Conservation (phyloP, 2,113 vertebrate genomes). For the Galeopterus variegatus region DNA sequence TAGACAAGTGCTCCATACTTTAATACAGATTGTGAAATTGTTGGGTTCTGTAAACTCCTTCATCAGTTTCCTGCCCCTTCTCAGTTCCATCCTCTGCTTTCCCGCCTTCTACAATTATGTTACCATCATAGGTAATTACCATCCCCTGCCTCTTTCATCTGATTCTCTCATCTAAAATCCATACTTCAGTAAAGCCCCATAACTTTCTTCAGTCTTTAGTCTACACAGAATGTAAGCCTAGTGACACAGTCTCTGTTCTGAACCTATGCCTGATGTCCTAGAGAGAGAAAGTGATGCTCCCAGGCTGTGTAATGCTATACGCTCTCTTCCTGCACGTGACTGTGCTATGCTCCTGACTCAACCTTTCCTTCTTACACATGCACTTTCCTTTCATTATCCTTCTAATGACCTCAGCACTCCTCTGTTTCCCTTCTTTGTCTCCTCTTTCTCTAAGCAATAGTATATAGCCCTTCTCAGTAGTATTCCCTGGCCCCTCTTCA, state of each 20-base stretch:
- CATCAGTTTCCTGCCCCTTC: not conserved
- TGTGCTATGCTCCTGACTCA: not conserved
- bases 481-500: not conserved
- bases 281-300: not conserved
- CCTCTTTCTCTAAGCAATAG: not conserved
- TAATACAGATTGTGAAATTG: not conserved
- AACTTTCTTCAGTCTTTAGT: not conserved
- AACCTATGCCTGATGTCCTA: not conserved
- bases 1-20: not conserved
- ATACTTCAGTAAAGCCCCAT: not conserved
- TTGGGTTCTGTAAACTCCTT: not conserved
- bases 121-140: not conserved
- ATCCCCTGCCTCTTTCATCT: not conserved
- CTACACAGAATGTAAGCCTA: not conserved
- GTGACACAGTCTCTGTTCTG: not conserved
- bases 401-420: not conserved
- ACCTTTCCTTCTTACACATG: not conserved
- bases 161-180: not conserved
- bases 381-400: not conserved
- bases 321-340: not conserved
- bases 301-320: accelerated
- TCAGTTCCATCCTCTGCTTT: not conserved
- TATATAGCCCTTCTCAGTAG: not conserved
- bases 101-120: not conserved
- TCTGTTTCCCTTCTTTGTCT: not conserved